These are phyloP conservation scores for Parochlus steinenii DNA, from an alignment of 2,888 invertebrate genomes.

Conservation along the genomic window DNA sequence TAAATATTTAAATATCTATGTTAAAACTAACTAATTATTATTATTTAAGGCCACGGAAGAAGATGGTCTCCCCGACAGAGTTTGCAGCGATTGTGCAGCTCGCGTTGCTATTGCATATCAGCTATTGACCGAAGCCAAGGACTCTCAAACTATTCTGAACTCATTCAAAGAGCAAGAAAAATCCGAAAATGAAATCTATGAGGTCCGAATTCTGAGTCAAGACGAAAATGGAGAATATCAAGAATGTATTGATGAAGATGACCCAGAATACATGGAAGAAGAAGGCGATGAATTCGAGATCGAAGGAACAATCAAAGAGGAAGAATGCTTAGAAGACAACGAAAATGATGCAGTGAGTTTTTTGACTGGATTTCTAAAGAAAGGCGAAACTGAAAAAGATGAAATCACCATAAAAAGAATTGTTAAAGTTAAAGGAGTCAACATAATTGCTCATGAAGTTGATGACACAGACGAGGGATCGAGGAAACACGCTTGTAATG, in stretches of 20 bases:
- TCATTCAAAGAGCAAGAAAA: constrained; percentile 6
- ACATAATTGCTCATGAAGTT: not conserved
- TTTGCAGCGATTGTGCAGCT: constrained; percentile 7
- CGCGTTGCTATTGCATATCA: constrained; percentile 1
- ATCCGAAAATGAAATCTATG: constrained; percentile 9
- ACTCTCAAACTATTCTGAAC: constrained; percentile 4
- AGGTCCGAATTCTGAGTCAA: not conserved
- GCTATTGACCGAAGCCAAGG: constrained; percentile 1
- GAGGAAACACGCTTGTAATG: constrained; percentile 15
- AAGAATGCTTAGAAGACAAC: not conserved
- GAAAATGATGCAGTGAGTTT: constrained; percentile 9
- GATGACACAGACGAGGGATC: constrained; percentile 7
- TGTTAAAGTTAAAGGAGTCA: constrained; percentile 4
- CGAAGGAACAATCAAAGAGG: not conserved
- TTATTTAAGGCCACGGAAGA: constrained; percentile 3
- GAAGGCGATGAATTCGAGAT: not conserved
- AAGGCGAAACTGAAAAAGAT: not conserved
- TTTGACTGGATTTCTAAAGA: constrained; percentile 5
- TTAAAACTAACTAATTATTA: not conserved
- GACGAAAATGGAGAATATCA: constrained; percentile 6
- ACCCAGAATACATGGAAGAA: not conserved
- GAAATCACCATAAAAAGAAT: not conserved
- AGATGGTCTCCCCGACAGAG: constrained; percentile 6
- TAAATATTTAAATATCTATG: not conserved
- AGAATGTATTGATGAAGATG: constrained; percentile 1